Evolutionary conservation across 2,888 invertebrate species (phyloP).

Genomic region (Drosophila aldrichi): DNA sequence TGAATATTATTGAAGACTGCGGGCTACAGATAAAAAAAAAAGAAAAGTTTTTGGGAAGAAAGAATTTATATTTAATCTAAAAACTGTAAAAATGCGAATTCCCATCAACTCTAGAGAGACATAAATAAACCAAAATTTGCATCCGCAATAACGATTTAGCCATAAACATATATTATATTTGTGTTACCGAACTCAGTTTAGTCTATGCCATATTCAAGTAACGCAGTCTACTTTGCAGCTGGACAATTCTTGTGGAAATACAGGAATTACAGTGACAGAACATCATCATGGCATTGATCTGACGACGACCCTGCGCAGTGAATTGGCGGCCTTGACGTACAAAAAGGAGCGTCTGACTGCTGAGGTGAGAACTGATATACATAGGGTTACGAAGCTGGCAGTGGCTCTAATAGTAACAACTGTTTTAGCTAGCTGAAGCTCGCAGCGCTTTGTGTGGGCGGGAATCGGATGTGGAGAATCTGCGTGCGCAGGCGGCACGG

Average conservation of each 20-base stretch:
- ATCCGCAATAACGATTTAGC: background rate
- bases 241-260: conserved; percentile 69
- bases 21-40: no score
- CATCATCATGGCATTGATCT: conserved; percentile 87
- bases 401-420: background rate
- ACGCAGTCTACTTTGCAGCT: conserved; percentile 44
- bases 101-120: background rate
- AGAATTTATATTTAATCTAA: no score
- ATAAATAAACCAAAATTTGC: background rate
- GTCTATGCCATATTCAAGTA: background rate
- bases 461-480: conserved; percentile 92
- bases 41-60: no score
- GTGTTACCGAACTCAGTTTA: background rate
- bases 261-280: conserved; percentile 71
- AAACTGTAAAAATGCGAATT: background rate
- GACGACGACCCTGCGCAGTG: conserved; percentile 91
- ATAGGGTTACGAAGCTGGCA: fast-evolving
- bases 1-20: no score
- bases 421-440: conserved; percentile 88
- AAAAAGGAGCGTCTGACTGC: conserved; percentile 92
- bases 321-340: conserved; percentile 93
- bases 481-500: conserved; percentile 93
- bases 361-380: conserved; percentile 88
- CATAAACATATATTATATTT: background rate
- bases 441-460: conserved; percentile 90